These are phyloP conservation scores for Metacarcinus magister DNA, from an alignment of 2,888 invertebrate species.

Conservation along the genomic window DNA sequence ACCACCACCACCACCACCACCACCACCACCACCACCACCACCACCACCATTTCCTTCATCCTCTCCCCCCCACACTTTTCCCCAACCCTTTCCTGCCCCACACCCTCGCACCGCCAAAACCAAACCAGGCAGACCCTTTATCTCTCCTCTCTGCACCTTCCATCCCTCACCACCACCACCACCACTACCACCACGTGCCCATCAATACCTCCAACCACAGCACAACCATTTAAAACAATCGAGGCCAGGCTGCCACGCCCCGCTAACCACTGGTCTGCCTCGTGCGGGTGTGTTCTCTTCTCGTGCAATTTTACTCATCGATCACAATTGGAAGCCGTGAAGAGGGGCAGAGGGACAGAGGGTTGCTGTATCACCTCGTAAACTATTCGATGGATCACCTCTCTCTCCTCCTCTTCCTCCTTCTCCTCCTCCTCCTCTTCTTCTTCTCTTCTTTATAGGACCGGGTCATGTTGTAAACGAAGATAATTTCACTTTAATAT, in stretches of 20 bases:
- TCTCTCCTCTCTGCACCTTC: not conserved
- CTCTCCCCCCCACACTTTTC: not conserved
- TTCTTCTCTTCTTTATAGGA: not conserved
- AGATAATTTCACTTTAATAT: not conserved
- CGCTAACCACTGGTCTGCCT: not conserved
- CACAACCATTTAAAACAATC: conserved; percentile 35
- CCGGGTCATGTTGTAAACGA: not conserved
- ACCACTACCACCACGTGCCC: not conserved
- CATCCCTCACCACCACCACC: not conserved
- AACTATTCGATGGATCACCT: not conserved
- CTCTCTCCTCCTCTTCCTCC: not conserved
- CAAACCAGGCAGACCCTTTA: not conserved
- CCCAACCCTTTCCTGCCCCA: not conserved
- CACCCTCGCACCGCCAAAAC: not conserved
- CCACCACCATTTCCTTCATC: not conserved
- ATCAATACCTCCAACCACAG: not conserved
- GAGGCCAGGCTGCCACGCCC: not conserved
- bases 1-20: conserved; percentile 5
- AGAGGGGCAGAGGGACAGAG: conserved; percentile 18
- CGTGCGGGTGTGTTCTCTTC: not conserved
- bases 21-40: not conserved
- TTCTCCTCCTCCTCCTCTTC: not conserved
- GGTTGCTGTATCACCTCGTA: conserved; percentile 21
- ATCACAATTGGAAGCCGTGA: not conserved
- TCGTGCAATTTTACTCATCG: conserved; percentile 28